Evolutionary conservation across 2,113 vertebrate genomes (phyloP).

Genomic region (Abramis brama): DNA sequence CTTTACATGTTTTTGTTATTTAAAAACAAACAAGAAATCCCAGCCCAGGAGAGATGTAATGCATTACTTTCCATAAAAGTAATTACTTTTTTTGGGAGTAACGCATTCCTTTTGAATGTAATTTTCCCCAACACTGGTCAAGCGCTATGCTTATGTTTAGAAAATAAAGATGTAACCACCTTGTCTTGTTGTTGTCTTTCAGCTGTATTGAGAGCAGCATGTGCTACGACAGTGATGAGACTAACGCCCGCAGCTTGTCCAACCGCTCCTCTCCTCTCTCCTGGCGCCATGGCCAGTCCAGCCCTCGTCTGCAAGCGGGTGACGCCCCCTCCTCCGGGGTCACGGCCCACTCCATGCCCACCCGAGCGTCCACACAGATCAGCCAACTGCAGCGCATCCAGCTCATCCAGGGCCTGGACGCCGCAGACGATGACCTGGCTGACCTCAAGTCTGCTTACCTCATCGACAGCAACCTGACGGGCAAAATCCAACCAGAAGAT

Average conservation of each 20-base stretch:
- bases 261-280: slow-evolving; percentile 93
- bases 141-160: not conserved
- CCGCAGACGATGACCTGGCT: slow-evolving; percentile 71
- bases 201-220: slow-evolving; percentile 86
- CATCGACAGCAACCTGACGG: slow-evolving; percentile 84
- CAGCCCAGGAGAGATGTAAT: no score
- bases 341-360: slow-evolving; percentile 83
- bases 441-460: slow-evolving; percentile 90
- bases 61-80: no score
- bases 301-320: slow-evolving; percentile 91
- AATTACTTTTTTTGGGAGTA: no score
- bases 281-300: slow-evolving; percentile 94
- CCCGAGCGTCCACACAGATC: slow-evolving; percentile 83
- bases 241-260: slow-evolving; percentile 88
- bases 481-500: slow-evolving; percentile 84
- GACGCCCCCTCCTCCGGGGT: slow-evolving; percentile 88
- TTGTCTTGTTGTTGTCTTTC: slow-evolving; percentile 33
- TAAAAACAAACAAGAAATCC: no score
- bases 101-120: no score
- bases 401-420: slow-evolving; percentile 84
- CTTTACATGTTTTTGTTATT: no score
- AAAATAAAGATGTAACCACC: not conserved
- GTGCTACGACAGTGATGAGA: slow-evolving; percentile 93
- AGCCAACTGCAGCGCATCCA: slow-evolving; percentile 87
- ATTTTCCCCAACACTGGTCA: not conserved